These are phyloP conservation scores for Vanessa tameamea DNA, from an alignment of 1,140 invertebrate species.

Conservation along the genomic window DNA sequence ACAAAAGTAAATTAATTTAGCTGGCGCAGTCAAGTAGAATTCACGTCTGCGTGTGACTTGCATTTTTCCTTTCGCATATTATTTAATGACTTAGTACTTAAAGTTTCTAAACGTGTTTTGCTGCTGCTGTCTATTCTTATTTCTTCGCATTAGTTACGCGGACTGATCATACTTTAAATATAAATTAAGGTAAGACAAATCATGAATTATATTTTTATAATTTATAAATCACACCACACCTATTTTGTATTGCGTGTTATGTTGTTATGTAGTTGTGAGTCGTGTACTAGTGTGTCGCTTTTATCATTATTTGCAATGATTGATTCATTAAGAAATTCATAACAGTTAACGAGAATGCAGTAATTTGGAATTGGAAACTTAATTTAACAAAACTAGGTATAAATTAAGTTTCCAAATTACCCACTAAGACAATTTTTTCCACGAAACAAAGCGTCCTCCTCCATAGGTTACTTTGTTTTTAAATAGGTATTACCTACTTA, in stretches of 20 bases:
- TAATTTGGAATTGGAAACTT: too few relatives aligned
- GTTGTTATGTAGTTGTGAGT: too few relatives aligned
- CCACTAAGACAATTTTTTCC: too few relatives aligned
- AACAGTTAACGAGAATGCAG: too few relatives aligned
- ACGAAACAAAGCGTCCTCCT: too few relatives aligned
- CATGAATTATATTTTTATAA: background rate
- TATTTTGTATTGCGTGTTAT: background rate
- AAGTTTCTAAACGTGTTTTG: background rate
- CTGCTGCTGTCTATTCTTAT: background rate
- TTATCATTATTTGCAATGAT: background rate
- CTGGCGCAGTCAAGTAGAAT: background rate
- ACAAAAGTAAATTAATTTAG: background rate
- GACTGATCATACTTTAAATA: background rate
- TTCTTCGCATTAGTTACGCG: background rate
- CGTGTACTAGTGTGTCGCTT: background rate
- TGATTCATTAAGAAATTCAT: too few relatives aligned
- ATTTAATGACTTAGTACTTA: background rate
- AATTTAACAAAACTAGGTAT: too few relatives aligned
- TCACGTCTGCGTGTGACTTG: constrained; percentile 7
- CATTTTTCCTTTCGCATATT: background rate
- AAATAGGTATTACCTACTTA: too few relatives aligned
- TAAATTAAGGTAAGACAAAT: background rate
- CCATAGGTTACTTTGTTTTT: too few relatives aligned
- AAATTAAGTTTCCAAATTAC: too few relatives aligned
- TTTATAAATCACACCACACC: background rate